Evolutionary conservation across 2,113 vertebrate species (phyloP).

Genomic region (Shinisaurus crocodilurus): DNA sequence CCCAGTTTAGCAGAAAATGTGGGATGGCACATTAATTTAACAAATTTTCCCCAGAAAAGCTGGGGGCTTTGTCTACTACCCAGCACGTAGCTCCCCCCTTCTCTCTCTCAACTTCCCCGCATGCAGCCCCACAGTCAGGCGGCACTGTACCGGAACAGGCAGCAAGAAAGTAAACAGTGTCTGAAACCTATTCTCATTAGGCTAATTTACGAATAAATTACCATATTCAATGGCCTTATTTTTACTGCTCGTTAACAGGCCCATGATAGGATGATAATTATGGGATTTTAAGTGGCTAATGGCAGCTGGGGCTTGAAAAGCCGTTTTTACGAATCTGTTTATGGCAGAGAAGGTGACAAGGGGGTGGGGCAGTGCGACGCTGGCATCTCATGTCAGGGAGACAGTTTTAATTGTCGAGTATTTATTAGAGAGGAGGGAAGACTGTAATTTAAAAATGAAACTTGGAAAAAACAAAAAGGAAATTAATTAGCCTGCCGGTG

Average conservation of each 20-base stretch:
- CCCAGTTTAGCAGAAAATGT: conserved; percentile 36
- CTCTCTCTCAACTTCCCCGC: conserved; percentile 35
- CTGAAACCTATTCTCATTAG: conserved; percentile 92
- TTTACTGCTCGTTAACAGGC: conserved; percentile 95
- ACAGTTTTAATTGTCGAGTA: conserved; percentile 85
- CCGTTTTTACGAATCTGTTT: conserved; percentile 87
- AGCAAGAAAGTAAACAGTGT: conserved; percentile 84
- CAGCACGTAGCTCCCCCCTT: conserved; percentile 44
- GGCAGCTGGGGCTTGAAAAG: conserved; percentile 88
- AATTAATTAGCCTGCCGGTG: conserved; percentile 74
- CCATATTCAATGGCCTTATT: conserved; percentile 98
- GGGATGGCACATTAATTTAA: conserved; percentile 48
- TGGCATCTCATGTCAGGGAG: conserved; percentile 82
- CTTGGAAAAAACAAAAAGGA: conserved; percentile 79
- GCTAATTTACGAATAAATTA: conserved; percentile 96
- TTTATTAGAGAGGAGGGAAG: conserved; percentile 86
- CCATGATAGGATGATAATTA: conserved; percentile 98
- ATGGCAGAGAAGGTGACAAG: conserved; percentile 85
- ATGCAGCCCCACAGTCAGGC: conserved; percentile 70
- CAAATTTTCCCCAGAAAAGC: conserved; percentile 33
- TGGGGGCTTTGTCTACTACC: conserved; percentile 59
- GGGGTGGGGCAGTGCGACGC: conserved; percentile 82
- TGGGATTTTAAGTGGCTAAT: conserved; percentile 91
- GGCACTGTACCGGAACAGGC: conserved; percentile 74
- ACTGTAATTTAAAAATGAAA: conserved; percentile 84